Evolutionary conservation across 2,797 vertebrate genomes (phyloP), one percentile per base, ranked within the genome.

Genomic region (Aselliscus stoliczkanus): DNA sequence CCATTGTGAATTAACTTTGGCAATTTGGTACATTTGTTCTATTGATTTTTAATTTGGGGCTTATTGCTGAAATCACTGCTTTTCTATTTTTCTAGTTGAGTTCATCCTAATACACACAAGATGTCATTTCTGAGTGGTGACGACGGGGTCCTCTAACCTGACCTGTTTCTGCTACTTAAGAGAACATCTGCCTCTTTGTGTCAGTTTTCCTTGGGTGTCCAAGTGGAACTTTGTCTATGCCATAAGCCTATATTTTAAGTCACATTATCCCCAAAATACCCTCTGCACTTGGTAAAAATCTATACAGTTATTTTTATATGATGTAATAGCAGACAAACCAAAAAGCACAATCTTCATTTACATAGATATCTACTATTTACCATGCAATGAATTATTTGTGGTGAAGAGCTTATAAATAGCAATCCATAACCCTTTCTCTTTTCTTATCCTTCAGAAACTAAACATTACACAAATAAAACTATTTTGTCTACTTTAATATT

Each of bases 401-500:
- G 69, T n/a, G 25, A 93, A 90, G 54, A n/a, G 29, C 31, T 82
- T 60, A 17, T 27, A 62, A 75, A 31, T 4, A 9, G 20, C 18
- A 39, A 87, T 50, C 44, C 34, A 39, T 42, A 95, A 31, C 31
- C 17, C 5, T 89, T 77, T 95, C 17, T 73, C 2, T 87, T 94
- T 94, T 85, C 65, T 75, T 72, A 9, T 56, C 39, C 73, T 80
- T 86, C 56, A 39, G 23, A 85, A 90, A 85, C 34, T 82, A 90
- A 84, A 85, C 77, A 82, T 88, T 75, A 85, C 83, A 52, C 73
- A 91, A 91, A 73, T 91, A 95, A 94, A 60, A 8, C 12, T 2
- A 39, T 90, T 73, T 93, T 88, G 37, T 73, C 54, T 67, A 65
- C 65, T 95, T 85, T 64, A 77, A 70, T 7, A 4, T 1, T 21